Evolutionary conservation across 1,140 invertebrate species (phyloP).

Genomic region (Drosophila jambulina): DNA sequence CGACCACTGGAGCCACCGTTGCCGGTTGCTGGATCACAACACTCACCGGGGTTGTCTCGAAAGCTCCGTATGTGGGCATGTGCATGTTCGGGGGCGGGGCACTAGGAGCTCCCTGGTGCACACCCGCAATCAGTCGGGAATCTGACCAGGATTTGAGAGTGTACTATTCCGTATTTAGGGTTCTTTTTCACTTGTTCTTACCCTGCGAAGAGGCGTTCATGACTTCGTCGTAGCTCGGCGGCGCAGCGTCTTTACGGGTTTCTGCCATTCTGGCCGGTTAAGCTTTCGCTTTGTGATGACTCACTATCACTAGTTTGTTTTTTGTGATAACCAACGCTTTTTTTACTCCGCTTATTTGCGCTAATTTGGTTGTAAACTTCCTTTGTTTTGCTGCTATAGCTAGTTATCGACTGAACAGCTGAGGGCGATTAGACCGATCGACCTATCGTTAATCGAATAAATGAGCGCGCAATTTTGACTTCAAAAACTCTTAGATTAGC

Average conservation of each 20-base stretch:
- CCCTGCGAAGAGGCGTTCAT: constrained; percentile 53
- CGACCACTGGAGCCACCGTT: constrained; percentile 39
- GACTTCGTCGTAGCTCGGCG: constrained; percentile 71
- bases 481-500: not conserved
- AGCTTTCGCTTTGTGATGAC: constrained; percentile 26
- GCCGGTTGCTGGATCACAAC: constrained; percentile 67
- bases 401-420: constrained; percentile 23
- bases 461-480: not conserved
- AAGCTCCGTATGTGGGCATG: constrained; percentile 73
- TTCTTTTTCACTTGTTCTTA: not conserved
- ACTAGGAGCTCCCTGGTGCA: constrained; percentile 52
- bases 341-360: constrained; percentile 27
- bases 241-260: constrained; percentile 50
- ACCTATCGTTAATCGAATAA: constrained; percentile 1
- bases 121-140: constrained; percentile 51
- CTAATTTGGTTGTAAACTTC: constrained; percentile 21
- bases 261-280: constrained; percentile 39
- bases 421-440: constrained; percentile 4
- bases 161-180: not conserved
- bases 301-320: constrained; percentile 28
- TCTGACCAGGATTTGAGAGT: constrained; percentile 20
- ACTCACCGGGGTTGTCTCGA: constrained; percentile 77
- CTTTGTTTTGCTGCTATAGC: constrained; percentile 31
- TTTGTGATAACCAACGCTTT: constrained; percentile 18
- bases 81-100: constrained; percentile 53